Conservation (phyloP, 2,113 vertebrate genomes). For the Orycteropus afer region DNA sequence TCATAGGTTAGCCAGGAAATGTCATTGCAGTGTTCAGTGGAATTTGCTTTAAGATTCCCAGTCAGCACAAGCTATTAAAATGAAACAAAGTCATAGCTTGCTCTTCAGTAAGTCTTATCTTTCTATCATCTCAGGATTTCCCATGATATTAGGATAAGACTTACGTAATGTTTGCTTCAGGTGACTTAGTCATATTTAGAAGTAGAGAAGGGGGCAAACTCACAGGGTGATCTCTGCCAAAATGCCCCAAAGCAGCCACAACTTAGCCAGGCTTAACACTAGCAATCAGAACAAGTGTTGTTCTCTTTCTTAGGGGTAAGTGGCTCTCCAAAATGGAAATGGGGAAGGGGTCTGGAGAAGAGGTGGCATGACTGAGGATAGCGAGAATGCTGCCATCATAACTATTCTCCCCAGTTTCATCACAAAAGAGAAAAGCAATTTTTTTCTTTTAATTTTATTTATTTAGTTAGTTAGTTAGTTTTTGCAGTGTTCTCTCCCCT, state of each 20-base stretch:
- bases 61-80: slow-evolving; percentile 55
- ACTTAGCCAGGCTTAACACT: background rate
- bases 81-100: slow-evolving; percentile 32
- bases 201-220: background rate
- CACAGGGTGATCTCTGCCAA: background rate
- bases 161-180: slow-evolving; percentile 24
- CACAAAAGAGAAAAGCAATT: background rate
- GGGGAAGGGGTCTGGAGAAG: background rate
- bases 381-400: background rate
- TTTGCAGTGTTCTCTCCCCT: too few relatives aligned
- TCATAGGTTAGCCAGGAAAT: slow-evolving; percentile 25
- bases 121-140: background rate
- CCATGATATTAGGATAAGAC: slow-evolving; percentile 9
- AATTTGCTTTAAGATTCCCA: slow-evolving; percentile 5
- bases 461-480: too few relatives aligned
- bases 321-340: background rate
- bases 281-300: background rate
- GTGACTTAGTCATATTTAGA: slow-evolving; percentile 13
- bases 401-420: background rate
- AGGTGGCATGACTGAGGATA: background rate
- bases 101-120: slow-evolving; percentile 13
- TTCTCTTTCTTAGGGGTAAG: background rate
- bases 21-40: background rate
- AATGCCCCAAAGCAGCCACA: background rate
- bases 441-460: too few relatives aligned